Base-by-base conservation (phyloP, 2,888 invertebrate species). In the Lepas anatifera region DNA sequence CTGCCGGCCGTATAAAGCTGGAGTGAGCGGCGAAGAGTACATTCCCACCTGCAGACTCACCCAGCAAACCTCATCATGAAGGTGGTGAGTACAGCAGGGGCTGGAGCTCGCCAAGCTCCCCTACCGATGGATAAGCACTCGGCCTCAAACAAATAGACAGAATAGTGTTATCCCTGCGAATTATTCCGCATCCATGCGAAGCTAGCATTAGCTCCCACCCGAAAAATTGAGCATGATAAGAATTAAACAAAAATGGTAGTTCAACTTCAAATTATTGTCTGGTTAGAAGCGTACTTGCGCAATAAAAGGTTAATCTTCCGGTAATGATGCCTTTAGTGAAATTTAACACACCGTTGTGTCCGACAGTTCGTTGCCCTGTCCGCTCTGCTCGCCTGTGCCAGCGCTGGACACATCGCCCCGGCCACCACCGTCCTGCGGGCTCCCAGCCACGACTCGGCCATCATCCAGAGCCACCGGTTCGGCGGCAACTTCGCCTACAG, bases 401-500 rank as follows among this genome's bases (percentile, higher is more conserved):
- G 73, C 67, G 74, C 74, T 70, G 73, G 74, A 11, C 32, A 76
- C 32, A 63, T 74, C 32, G 41, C 67, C 25, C 75, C 75, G n/a
- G 74, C 73, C 50, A 75, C 78, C 70, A 75, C 77, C 68, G 72
- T 80, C 67, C 76, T 81, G 68, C 79, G 83, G 69, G 80, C 81
- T 13, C 84, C 84, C 41, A 77, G 78, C 74, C 78, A 81, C 73
- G 84, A 84, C 79, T 81, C 81, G 68, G 83, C 84, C 72, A 78
- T 83, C 75, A 81, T 84, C 77, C 80, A 81, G 76, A 81, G 81
- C 46, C 81, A 83, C 70, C 79, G 82, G 41, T 75, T 83, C 70
- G 84, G 83, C 69, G 83, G 83, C 70, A 84, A 83, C 78, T 84
- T 84, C 77, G 83, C 83, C 50, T 84, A 84, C 78, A 82, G 81